Conservation (phyloP, 2,888 invertebrate species). For the Dicranocentrus wangi region DNA sequence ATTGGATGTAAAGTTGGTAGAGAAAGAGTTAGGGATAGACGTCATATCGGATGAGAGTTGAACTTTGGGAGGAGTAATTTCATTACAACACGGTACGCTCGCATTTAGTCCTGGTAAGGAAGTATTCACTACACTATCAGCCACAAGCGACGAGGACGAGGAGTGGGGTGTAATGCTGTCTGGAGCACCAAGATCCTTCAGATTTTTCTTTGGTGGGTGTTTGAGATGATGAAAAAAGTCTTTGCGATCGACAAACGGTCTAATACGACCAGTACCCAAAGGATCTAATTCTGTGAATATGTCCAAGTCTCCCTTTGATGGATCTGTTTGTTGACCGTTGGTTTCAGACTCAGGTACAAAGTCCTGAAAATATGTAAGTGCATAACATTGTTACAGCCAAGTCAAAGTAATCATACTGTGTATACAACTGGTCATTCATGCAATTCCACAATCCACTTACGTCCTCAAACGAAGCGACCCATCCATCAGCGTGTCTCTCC, state of each 20-base stretch:
- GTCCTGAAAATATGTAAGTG: constrained; percentile 59
- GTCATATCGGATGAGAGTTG: constrained; percentile 61
- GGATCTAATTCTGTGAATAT: constrained; percentile 96
- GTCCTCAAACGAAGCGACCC: constrained; percentile 73
- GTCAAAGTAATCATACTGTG: no score
- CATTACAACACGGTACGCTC: constrained; percentile 36
- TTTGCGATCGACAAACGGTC: constrained; percentile 95
- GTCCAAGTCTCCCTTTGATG: constrained; percentile 76
- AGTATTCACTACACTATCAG: constrained; percentile 66
- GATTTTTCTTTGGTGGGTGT: constrained; percentile 93
- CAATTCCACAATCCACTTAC: constrained; percentile 54
- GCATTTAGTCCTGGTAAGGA: constrained; percentile 57
- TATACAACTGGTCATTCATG: no score
- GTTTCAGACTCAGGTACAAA: constrained; percentile 70
- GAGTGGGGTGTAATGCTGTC: constrained; percentile 66
- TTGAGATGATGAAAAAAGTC: constrained; percentile 96
- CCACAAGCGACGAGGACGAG: constrained; percentile 58
- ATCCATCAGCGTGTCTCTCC: constrained; percentile 56
- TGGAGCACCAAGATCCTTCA: constrained; percentile 82
- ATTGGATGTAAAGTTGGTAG: constrained; percentile 71
- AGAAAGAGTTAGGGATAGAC: constrained; percentile 71
- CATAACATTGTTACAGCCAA: no score
- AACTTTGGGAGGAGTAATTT: constrained; percentile 74
- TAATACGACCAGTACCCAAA: constrained; percentile 85
- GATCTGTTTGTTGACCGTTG: constrained; percentile 32